Base-by-base conservation (phyloP, 2,113 vertebrate genomes). In the Corythornis vintsioides region DNA sequence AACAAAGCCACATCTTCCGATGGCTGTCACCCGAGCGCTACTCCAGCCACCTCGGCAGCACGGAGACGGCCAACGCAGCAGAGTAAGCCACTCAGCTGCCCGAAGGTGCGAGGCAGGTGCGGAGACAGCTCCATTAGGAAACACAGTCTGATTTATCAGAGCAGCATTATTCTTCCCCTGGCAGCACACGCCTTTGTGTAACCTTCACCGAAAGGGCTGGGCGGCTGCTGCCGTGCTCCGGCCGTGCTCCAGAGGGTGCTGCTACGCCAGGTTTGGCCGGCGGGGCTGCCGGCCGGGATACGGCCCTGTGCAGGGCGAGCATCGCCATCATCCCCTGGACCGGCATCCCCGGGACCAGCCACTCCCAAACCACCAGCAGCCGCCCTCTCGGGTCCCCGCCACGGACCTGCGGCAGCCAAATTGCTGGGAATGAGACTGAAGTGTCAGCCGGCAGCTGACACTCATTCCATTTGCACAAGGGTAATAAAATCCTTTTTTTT, bases 161-260 rank as follows among this genome's bases (percentile, higher is more conserved):
- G 67, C 13, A 15, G 40, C 47, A 16, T 84, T 16, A 45, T 13
- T 69, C 85, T 66, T 63, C 10, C 38, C 24, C 42, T 11, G 70
- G 53, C 80, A 85, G 75, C 85, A 4, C 35, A 8, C 3, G 85
- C 65, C 88, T 81, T 80, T 86, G 89, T 66, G 53, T 82, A 26
- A 81, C 81, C 89, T 89, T 76, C 80, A 88, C 43, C 42, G 53
- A 19, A 69, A 26, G 29, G 29, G 22, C 63, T 1, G 74, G 78
- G 52, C 56, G 55, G 83, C 61, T 10, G 72, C 63, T 86, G 82
- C 92, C 50, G 1, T 73, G 80, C 78, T 22, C 53, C 43, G 1
- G 61, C 31, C 55, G 73, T 40, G 64, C 92, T 74, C 13, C 77
- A 95, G 93, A 77, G 90, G 90, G 90, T 56, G 79, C 91, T 93